Conservation (phyloP, 2,888 invertebrate species). For the Perizoma affinitatum region DNA sequence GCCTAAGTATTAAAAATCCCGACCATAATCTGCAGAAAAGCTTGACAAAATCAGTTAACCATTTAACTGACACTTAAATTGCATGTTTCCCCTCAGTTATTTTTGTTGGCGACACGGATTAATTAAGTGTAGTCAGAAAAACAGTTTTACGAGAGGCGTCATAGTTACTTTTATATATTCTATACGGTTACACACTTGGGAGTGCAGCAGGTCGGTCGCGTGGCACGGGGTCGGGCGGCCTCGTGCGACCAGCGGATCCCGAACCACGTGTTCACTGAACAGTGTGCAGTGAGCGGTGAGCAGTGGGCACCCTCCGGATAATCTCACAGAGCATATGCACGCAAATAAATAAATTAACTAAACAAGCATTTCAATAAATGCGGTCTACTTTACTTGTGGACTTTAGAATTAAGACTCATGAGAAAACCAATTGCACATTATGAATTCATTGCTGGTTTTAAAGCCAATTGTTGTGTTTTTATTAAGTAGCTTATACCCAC, state of each 20-base stretch:
- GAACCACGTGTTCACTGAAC: constrained; percentile 35
- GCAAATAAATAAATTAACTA: constrained; percentile 81
- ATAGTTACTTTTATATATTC: constrained; percentile 24
- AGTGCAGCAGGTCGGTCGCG: constrained; percentile 53
- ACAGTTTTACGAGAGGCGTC: constrained; percentile 70
- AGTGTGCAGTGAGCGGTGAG: constrained; percentile 27
- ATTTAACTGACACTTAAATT: constrained; percentile 25
- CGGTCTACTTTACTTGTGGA: constrained; percentile 44
- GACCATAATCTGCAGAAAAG: constrained; percentile 5
- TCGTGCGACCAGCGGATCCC: constrained; percentile 49
- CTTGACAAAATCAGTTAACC: constrained; percentile 23
- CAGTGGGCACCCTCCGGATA: constrained; percentile 59
- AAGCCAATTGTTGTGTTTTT: constrained; percentile 6
- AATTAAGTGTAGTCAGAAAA: constrained; percentile 78
- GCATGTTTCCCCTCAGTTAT: constrained; percentile 28
- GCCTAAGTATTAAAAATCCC: too few relatives aligned
- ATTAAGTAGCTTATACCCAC: not conserved
- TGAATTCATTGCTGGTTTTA: constrained; percentile 6
- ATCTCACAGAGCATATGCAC: constrained; percentile 70
- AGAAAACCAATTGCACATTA: constrained; percentile 45
- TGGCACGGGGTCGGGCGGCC: constrained; percentile 37
- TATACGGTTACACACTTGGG: constrained; percentile 59
- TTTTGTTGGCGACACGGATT: constrained; percentile 64
- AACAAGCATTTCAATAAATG: constrained; percentile 51
- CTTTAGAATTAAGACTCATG: constrained; percentile 64